phyloP scores from a whole-genome alignment of 92 coral and sea anemone species.

The Phenganax subtilis region DNA sequence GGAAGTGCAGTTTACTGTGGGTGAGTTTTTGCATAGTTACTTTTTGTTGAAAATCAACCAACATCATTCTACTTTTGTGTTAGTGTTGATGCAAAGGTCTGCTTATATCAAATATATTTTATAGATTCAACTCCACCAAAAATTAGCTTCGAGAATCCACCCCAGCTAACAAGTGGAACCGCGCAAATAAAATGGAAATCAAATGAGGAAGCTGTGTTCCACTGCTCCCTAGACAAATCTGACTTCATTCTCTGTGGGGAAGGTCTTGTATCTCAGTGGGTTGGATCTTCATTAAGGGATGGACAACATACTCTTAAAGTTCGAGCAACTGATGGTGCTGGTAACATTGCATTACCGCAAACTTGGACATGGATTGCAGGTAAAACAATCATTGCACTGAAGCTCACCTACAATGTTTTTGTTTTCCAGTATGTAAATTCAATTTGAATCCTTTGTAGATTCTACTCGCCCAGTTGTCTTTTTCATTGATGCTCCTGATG shows the following conservation, averaged over 20 bases:
- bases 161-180: background rate
- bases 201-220: constrained; percentile 14
- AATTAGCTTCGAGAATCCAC: background rate
- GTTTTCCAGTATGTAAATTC: background rate
- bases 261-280: constrained; percentile 4
- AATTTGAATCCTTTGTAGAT: background rate
- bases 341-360: constrained; percentile 7
- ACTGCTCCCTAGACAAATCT: constrained; percentile 20
- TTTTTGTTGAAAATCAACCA: background rate
- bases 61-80: background rate
- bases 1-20: background rate
- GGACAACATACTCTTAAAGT: constrained; percentile 14
- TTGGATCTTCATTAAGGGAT: background rate
- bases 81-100: background rate
- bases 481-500: background rate
- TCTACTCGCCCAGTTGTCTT: constrained; percentile 5
- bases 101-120: too few relatives aligned
- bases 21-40: background rate
- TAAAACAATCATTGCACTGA: background rate
- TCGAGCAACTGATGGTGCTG: background rate
- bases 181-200: constrained; percentile 1
- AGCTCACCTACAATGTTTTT: background rate
- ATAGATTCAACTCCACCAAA: constrained; percentile 10
- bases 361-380: constrained; percentile 14
- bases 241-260: background rate